Evolutionary conservation across 2,113 vertebrate genomes (phyloP), one percentile per base, ranked within the genome.

Genomic region (Phycodurus eques): DNA sequence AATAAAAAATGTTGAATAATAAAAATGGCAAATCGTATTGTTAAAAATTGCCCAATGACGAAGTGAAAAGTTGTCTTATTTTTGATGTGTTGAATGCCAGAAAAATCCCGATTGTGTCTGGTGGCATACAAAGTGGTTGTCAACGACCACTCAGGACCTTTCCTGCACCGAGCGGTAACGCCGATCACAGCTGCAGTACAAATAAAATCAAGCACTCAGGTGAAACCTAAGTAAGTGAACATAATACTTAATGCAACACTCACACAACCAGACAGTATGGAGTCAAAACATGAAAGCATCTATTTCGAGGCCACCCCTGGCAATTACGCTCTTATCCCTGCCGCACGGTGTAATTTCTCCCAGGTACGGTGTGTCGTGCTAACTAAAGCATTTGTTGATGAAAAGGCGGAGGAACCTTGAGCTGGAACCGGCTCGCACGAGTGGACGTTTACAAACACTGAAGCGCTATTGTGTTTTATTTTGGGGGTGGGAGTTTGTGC

Each of bases 371-470:
- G 73, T 66, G 76, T 68, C 43, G 62, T 27, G 72, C 60, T 76
- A 81, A 80, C 64, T 8, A 66, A 73, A 42, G 71, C 49, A 61
- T 83, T 80, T 79, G 73, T 80, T 71, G 53, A 67, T 76, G 64
- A 77, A 76, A 80, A 77, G 83, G 73, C 71, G 0, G 72, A 68
- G 73, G 68, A 88, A 88, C 85, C 84, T 88, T 88, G 81, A 86
- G 86, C 75, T 68, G 57, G 63, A 74, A 77, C 72, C 65, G 62
- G 51, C 82, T 6, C 9, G 53, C 53, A 11, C 10, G 63, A 82
- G 78, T 77, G 68, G 72, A 74, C 27, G 70, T 85, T 86, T 65
- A 64, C 69, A 77, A 74, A 73, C 78, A 80, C 78, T 86, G 71
- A 74, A 27, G 66, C 72, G 62, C 39, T 65, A 59, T 63, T 70